A percentile compares a stretch with the other conserved stretches of the same genome.
Evolutionary conservation across 2,888 invertebrate species (phyloP).

Genomic region (Maniola hyperantus): DNA sequence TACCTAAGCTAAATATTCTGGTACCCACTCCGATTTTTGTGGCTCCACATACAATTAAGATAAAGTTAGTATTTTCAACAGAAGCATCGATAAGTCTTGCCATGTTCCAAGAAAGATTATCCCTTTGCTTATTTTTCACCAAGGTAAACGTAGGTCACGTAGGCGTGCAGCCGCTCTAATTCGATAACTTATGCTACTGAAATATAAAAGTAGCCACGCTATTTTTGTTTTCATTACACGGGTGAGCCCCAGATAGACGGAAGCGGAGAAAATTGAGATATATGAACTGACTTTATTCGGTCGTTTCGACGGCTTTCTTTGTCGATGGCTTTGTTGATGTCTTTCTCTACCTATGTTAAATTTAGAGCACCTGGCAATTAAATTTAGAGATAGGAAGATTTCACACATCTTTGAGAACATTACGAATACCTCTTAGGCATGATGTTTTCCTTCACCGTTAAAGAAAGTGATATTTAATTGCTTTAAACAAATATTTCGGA

Average conservation of each 20-base stretch:
- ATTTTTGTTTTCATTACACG: slow-evolving; percentile 38
- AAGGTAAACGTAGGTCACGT: slow-evolving; percentile 32
- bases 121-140: slow-evolving; percentile 22
- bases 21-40: no score
- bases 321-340: no score
- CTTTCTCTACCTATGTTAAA: no score
- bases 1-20: no score
- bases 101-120: slow-evolving; percentile 22
- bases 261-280: slow-evolving; percentile 35
- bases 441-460: no score
- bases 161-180: slow-evolving; percentile 31
- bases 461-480: no score
- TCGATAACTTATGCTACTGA: slow-evolving; percentile 33
- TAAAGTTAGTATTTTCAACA: background rate
- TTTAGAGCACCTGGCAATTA: no score
- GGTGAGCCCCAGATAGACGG: slow-evolving; percentile 7
- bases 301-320: background rate
- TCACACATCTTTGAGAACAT: no score
- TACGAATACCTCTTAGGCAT: no score
- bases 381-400: no score
- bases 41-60: no score
- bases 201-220: slow-evolving; percentile 33
- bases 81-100: background rate
- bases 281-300: slow-evolving; percentile 16
- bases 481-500: no score